Conservation (phyloP, 2,797 vertebrate species). For the Mus spretus region DNA sequence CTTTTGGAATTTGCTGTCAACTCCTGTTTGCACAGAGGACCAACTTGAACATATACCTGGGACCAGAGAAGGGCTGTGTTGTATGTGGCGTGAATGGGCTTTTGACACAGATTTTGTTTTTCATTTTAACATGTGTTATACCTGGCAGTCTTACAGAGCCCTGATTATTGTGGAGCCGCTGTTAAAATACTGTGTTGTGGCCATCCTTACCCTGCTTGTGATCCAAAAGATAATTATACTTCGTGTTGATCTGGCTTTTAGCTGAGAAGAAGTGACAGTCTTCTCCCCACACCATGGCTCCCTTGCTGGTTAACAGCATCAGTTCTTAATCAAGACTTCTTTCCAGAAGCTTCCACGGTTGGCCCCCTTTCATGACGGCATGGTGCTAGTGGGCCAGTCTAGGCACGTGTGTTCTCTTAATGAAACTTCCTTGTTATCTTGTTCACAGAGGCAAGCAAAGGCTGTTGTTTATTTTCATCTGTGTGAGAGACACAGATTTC, state of each 20-base stretch:
- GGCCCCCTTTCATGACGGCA: slow-evolving; percentile 62
- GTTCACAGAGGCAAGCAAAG: slow-evolving; percentile 71
- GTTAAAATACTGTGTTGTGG: slow-evolving; percentile 31
- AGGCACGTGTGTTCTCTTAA: slow-evolving; percentile 74
- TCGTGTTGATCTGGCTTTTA: slow-evolving; percentile 62
- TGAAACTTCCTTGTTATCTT: slow-evolving; percentile 83
- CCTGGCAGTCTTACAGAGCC: slow-evolving; percentile 23
- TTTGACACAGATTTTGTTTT: slow-evolving; percentile 49
- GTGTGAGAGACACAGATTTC: slow-evolving; percentile 41
- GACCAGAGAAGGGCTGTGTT: slow-evolving; percentile 64
- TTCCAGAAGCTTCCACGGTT: slow-evolving; percentile 37
- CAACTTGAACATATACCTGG: slow-evolving; percentile 55
- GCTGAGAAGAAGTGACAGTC: slow-evolving; percentile 37
- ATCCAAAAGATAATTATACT: slow-evolving; percentile 67
- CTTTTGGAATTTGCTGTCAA: slow-evolving; percentile 27
- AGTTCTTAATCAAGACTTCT: slow-evolving; percentile 69
- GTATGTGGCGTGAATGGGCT: slow-evolving; percentile 40
- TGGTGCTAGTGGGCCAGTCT: slow-evolving; percentile 66
- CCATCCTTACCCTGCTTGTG: slow-evolving; percentile 48
- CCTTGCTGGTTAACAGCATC: slow-evolving; percentile 33
- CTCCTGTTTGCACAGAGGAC: slow-evolving; percentile 61
- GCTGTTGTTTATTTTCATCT: slow-evolving; percentile 83
- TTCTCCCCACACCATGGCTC: neutral
- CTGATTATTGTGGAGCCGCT: slow-evolving; percentile 36
- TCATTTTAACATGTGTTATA: slow-evolving; percentile 50